Percentiles rank a stretch among this genome's conserved stretches.
phyloP scores from a whole-genome alignment of 53 echinoderm and acorn worm genomes.

The Holothuria leucospilota region DNA sequence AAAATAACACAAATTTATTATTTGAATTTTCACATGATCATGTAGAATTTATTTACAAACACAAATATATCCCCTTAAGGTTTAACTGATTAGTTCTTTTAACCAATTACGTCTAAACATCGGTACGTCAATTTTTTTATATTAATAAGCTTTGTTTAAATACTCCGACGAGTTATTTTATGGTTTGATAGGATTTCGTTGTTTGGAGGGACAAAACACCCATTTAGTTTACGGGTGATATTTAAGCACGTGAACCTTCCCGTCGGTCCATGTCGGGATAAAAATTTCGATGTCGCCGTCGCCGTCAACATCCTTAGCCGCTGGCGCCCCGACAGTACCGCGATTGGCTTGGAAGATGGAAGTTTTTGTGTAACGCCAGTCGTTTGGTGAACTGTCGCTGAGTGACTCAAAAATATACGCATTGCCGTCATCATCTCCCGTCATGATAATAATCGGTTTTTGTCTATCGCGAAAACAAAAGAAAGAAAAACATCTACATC shows the following conservation, averaged over 20 bases:
- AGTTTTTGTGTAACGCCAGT: slow-evolving; percentile 72
- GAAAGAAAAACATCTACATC: not conserved
- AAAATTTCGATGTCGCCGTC: slow-evolving; percentile 78
- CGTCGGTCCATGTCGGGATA: slow-evolving; percentile 69
- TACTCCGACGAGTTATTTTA: no score
- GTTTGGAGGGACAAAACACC: not conserved
- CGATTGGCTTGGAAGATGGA: slow-evolving; percentile 61
- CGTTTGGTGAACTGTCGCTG: slow-evolving; percentile 42
- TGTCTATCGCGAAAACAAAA: slow-evolving; percentile 6
- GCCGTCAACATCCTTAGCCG: slow-evolving; percentile 68
- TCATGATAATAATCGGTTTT: slow-evolving; percentile 70
- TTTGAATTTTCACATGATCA: no score
- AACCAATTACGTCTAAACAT: no score
- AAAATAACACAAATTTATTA: no score
- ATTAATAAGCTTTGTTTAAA: no score
- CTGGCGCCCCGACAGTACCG: slow-evolving; percentile 74
- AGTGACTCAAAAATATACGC: slow-evolving; percentile 72
- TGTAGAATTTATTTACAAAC: no score
- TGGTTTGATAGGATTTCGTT: not conserved
- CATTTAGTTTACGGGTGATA: slow-evolving; percentile 32
- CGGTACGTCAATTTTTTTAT: no score
- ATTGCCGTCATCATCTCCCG: slow-evolving; percentile 80
- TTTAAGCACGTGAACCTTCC: slow-evolving; percentile 58
- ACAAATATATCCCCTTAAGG: no score
- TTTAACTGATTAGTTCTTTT: no score